A percentile compares a stretch with the other conserved stretches of the same genome.
phyloP scores from a whole-genome alignment of 2,113 vertebrate species.

The Sorex fumeus region DNA sequence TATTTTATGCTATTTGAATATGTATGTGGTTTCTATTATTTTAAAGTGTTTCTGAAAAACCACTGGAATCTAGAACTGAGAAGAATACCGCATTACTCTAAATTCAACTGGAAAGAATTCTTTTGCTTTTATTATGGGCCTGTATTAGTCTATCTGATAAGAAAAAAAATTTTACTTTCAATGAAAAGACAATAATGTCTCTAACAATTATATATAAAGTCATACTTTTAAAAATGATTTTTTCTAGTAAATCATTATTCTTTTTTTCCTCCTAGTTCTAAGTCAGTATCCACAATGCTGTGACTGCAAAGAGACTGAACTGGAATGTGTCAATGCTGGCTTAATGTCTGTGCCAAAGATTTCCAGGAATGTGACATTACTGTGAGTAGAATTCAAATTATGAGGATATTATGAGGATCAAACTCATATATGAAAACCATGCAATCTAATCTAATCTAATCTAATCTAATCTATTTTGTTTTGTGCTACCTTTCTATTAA shows the following conservation, averaged over 20 bases:
- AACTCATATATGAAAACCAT: not conserved
- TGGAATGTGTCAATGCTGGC: conserved; percentile 76
- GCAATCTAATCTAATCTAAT: not conserved
- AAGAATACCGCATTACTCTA: not conserved
- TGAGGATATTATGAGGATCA: not conserved
- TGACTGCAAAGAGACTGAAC: conserved; percentile 80
- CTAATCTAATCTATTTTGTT: not conserved
- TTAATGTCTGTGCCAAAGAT: conserved; percentile 73
- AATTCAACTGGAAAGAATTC: not conserved
- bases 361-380: conserved; percentile 76
- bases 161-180: not conserved
- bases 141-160: not conserved
- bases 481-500: not conserved
- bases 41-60: conserved; percentile 41
- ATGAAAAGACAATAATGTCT: conserved; percentile 40
- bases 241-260: conserved; percentile 42
- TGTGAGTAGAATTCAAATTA: conserved; percentile 61
- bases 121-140: not conserved
- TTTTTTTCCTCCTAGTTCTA: conserved; percentile 75
- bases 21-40: conserved; percentile 12
- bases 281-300: conserved; percentile 76
- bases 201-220: conserved; percentile 1
- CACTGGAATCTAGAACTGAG: conserved; percentile 13
- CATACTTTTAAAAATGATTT: not conserved
- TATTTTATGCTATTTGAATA: conserved; percentile 11